phyloP scores from a whole-genome alignment of 2,113 vertebrate species.

The Arizona elegans region DNA sequence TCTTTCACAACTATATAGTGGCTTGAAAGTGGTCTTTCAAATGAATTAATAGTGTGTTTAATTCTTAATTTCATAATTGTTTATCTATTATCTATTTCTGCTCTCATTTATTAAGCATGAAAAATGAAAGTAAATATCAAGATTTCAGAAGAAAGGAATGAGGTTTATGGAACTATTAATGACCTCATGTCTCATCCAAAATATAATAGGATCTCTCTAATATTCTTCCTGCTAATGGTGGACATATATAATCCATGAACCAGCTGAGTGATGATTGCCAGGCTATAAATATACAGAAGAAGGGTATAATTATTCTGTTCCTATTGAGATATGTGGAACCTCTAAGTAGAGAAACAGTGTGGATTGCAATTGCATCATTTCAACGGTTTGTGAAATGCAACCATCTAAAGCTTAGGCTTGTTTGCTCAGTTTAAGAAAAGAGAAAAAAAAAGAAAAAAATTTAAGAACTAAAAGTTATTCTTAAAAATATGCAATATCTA shows the following conservation, averaged over 20 bases:
- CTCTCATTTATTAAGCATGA: background rate
- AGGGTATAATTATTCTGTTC: background rate
- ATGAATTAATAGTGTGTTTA: slow-evolving; percentile 2
- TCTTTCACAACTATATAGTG: slow-evolving; percentile 25
- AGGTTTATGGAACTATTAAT: background rate
- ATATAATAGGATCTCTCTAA: slow-evolving; percentile 4
- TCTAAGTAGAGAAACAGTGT: background rate
- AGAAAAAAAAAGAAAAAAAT: background rate
- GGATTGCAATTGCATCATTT: background rate
- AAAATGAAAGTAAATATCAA: background rate
- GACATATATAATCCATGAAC: background rate
- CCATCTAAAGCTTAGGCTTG: background rate
- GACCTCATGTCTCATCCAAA: background rate
- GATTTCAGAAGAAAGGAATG: background rate
- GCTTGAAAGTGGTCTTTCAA: background rate
- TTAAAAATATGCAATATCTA: background rate
- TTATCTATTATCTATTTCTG: background rate
- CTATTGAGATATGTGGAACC: background rate
- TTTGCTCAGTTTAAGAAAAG: background rate
- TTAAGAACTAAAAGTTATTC: background rate
- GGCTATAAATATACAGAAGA: background rate
- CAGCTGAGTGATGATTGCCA: background rate
- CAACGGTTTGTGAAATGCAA: background rate
- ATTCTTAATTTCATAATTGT: background rate
- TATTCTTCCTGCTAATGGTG: background rate